Base-by-base conservation (phyloP, 2,113 vertebrate species). In the Dascyllus trimaculatus region DNA sequence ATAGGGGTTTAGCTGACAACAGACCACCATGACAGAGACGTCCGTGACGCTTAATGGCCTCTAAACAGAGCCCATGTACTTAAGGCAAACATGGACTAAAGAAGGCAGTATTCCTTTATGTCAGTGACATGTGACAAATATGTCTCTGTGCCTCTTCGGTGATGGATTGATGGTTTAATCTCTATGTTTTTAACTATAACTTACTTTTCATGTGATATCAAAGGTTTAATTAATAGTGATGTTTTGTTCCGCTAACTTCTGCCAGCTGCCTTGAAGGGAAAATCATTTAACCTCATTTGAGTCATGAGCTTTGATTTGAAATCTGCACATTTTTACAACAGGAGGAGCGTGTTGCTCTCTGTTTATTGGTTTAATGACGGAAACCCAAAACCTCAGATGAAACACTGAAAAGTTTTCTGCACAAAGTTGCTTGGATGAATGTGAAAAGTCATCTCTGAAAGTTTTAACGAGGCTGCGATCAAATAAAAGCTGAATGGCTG, bases 291-390 rank as follows among this genome's bases (percentile, higher is more conserved):
- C n/a, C 22, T 61, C 19, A 18, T 38, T 51, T 51, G 4, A 54
- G 62, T 18, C 35, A 4, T 51, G 4, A 10, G 2, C 1, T 49
- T 49, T 9, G 2, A 51, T 63, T 21, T 18, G 46, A 49, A 49
- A 52, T 62, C 29, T 21, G 21, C 5, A 19, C 14, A 25, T 53
- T 53, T 73, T 29, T 73, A 19, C 58, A 32, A 18, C 64, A 53
- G 38, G 6, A 22, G n/a, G 2, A 4, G 4, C 52, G 29, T 38
- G 18, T 17, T 38, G 17, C 5, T 13, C 4, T 35, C 4, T 14
- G n/a, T 51, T 38, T 60, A 35, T 24, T 22, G 56, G 21, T 38
- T 35, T 25, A 19, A 19, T 54, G 18, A 43, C 2, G 11, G 3
- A 17, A 22, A 59, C 11, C 9, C 43, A 15, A 49, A 51, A 32